Base-by-base conservation (phyloP, 2,113 vertebrate genomes). In the Aspidoscelis tigris region DNA sequence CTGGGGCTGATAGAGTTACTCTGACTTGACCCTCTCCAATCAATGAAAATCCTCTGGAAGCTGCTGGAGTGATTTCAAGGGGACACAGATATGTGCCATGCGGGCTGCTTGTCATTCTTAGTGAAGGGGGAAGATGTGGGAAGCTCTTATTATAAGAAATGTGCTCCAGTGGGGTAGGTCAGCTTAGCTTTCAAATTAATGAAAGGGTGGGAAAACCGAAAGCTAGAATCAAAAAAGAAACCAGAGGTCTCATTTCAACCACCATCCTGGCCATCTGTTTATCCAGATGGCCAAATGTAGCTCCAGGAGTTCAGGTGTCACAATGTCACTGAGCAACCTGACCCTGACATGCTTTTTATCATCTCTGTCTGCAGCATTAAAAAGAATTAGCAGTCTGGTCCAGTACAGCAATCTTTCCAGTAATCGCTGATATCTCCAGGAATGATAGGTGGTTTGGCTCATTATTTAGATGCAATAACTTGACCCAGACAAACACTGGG, bases 401-500 rank as follows among this genome's bases (percentile, higher is more conserved):
- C 70, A 81, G 76, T 18, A 87, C 0, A 2, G 76, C 1, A 21
- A 88, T 77, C 47, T 89, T 92, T 83, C 70, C 79, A 87, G 75
- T 88, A 92, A 93, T 90, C 89, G 84, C 65, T 78, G 0, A 12
- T 89, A 91, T 87, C 80, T 92, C 82, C 58, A 91, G 89, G 76
- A 91, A 89, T 61, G 69, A 88, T 58, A 50, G 58, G 69, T 64
- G 82, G 64, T 33, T 84, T 44, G 72, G 77, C 88, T 94, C 88
- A 87, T 93, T 93, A 94, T 94, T 89, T 89, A 84, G 80, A 86
- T 93, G 85, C 81, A 84, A 91, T 89, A 90, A 88, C 88, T 91
- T 85, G 90, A 92, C 88, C 93, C 90, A 92, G 74, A 73, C 85
- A 88, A 89, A 92, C 91, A 90, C 90, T 89, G 90, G 73, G 87